Base-by-base conservation (phyloP, 1,140 invertebrate species). In the Papilio xuthus region DNA sequence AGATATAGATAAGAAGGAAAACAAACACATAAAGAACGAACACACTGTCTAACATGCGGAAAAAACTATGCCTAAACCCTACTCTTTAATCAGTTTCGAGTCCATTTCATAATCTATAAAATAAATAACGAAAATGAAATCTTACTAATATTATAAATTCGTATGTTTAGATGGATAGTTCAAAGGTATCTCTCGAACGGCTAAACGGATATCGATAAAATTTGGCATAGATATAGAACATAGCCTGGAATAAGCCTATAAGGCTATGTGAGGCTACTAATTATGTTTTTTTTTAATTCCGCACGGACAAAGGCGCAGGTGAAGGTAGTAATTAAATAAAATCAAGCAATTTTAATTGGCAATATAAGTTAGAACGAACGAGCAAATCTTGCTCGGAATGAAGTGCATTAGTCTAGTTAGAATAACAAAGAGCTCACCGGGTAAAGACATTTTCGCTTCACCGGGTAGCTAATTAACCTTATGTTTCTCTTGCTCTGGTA, bases 371-470 rank as follows among this genome's bases (percentile, higher is more conserved):
- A 63, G 23, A 28, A 13, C 4, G 23, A 63, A 63, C 56, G 56
- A 63, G 56, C 56, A 63, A 63, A 63, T 63, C 20, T 56, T 0
- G 23, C 9, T 15, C 56, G 23, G 56, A 63, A 63, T 63, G 8
- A 63, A 63, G 23, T 63, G 56, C 56, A 63, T 63, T 63, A 63
- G 56, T 63, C 56, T 63, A 26, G 23, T 63, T 63, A 63, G 10
- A 63, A 63, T 63, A 63, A 63, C 56, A 63, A 63, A 63, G 56
- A 63, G 56, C 56, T 63, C 56, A 63, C 56, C 20, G 56, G 56
- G 12, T 63, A 63, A 63, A 63, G 56, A 23, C 56, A 63, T 63
- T 28, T 63, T 26, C 56, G 23, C 56, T 63, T 26, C 56, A 63
- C 56, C 28, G 23, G 9, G 23, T 26, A 63, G 56, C 56, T 63